A percentile compares a stretch with the other conserved stretches of the same genome.
phyloP scores from a whole-genome alignment of 2,888 invertebrate species.

The Capitulum mitella region DNA sequence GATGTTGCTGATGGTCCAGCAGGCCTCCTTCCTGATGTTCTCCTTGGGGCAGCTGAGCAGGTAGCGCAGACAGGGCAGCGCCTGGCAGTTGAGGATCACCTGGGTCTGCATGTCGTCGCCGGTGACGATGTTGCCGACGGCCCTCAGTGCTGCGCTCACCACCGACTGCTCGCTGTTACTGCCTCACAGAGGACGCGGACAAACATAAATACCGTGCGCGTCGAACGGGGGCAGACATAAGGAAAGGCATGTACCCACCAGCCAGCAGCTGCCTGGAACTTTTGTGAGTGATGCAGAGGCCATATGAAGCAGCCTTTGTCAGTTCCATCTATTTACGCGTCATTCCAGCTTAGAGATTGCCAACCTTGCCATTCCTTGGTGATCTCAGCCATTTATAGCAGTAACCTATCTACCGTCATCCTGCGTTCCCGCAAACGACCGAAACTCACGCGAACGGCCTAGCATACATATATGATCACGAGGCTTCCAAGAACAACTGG shows the following conservation, averaged over 20 bases:
- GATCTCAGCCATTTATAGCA: no score
- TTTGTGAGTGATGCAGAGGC: no score
- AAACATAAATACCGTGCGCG: not conserved
- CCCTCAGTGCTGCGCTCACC: slow-evolving; percentile 82
- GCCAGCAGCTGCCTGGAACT: no score
- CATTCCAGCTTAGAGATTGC: no score
- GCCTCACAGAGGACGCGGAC: not conserved
- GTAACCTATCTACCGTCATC: no score
- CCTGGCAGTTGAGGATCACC: slow-evolving; percentile 42
- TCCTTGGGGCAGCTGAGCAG: slow-evolving; percentile 70
- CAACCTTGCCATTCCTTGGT: no score
- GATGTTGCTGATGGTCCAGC: slow-evolving; percentile 95
- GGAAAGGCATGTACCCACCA: not conserved
- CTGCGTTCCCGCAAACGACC: no score
- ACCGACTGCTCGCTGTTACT: slow-evolving; percentile 48
- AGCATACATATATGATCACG: no score
- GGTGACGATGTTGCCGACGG: slow-evolving; percentile 94
- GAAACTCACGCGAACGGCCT: no score
- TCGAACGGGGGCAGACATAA: not conserved
- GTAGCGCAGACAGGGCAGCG: slow-evolving; percentile 56
- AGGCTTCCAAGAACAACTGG: no score
- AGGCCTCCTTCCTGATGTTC: slow-evolving; percentile 85
- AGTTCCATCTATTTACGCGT: no score
- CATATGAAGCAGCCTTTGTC: no score
- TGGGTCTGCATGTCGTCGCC: slow-evolving; percentile 70